Percentiles rank a stretch among this genome's conserved stretches.
Evolutionary conservation across 2,888 invertebrate genomes (phyloP).

Genomic region (Nemoura dubitans): DNA sequence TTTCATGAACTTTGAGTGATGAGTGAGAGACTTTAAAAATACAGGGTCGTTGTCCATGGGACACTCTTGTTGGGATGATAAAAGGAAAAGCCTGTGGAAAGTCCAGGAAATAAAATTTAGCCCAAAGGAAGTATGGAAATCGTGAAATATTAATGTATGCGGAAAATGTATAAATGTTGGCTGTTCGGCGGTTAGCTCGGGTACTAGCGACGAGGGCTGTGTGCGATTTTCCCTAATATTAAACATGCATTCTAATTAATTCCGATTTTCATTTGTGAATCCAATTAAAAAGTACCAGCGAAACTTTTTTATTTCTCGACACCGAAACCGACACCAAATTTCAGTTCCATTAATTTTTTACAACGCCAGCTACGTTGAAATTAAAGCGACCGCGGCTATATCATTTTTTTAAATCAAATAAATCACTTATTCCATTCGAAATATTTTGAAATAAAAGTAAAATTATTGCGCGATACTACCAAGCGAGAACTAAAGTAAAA

Average conservation of each 20-base stretch:
- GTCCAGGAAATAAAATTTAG: too few relatives aligned
- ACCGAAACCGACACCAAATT: background rate
- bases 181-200: background rate
- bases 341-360: background rate
- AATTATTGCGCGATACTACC: background rate
- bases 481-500: background rate
- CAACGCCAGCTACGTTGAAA: background rate
- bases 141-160: background rate
- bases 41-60: too few relatives aligned
- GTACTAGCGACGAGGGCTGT: too few relatives aligned
- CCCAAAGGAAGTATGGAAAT: background rate
- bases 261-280: background rate
- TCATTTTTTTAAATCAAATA: background rate
- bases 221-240: background rate
- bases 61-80: too few relatives aligned
- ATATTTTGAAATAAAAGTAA: background rate
- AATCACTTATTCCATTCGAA: background rate
- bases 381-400: background rate
- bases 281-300: background rate
- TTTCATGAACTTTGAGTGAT: too few relatives aligned
- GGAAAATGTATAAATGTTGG: background rate
- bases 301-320: background rate
- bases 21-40: too few relatives aligned
- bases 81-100: too few relatives aligned
- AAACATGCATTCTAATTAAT: constrained; percentile 4